phyloP scores from a whole-genome alignment of 1,140 invertebrate genomes.

The Portunus trituberculatus region DNA sequence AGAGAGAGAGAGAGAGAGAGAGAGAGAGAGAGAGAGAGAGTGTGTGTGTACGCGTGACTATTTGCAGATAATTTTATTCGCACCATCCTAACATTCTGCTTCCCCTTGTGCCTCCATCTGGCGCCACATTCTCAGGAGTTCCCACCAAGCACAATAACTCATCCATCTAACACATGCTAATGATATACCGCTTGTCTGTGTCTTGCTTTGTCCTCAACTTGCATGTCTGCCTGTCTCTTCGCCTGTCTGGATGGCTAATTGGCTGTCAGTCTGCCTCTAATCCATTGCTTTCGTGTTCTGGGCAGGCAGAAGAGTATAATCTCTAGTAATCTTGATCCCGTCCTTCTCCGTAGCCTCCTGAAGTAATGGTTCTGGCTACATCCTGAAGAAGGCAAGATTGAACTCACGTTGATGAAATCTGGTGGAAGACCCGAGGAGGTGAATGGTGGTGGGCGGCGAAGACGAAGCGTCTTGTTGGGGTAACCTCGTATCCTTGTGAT shows the following conservation, averaged over 20 bases:
- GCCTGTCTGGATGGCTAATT: not conserved
- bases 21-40: constrained; percentile 53
- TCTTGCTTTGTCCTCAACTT: not conserved
- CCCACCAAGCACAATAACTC: not conserved
- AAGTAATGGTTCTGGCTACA: no score
- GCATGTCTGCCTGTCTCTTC: not conserved
- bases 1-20: constrained; percentile 36
- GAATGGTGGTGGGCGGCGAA: no score
- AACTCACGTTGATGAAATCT: no score
- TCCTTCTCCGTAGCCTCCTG: no score
- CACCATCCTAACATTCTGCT: not conserved
- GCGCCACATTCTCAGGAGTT: not conserved
- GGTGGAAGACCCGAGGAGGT: no score
- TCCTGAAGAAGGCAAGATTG: no score
- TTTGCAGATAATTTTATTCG: not conserved
- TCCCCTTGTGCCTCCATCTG: not conserved
- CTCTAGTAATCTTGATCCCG: not conserved
- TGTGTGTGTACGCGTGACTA: not conserved
- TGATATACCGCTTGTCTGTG: not conserved
- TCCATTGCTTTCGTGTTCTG: no score
- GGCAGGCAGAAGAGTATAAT: not conserved
- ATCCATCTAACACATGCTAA: not conserved
- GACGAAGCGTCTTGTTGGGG: not conserved
- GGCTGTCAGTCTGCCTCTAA: not conserved
- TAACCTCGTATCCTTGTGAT: no score